Conservation (phyloP, 1,140 invertebrate species). For the Archegozetes longisetosus region DNA sequence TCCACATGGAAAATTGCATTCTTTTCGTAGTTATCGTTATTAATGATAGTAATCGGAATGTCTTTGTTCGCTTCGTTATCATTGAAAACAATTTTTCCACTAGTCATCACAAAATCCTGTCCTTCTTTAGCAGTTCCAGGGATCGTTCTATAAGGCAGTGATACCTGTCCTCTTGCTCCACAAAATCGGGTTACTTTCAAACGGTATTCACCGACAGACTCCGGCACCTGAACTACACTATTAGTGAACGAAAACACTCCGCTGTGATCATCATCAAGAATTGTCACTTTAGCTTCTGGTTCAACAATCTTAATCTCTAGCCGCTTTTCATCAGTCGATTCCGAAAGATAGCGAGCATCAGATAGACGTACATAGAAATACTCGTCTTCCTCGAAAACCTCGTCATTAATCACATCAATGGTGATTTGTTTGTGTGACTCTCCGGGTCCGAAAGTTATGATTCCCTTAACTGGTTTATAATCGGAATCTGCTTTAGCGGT, state of each 20-base stretch:
- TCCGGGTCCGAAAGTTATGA: conserved; percentile 63
- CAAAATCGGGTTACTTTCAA: conserved; percentile 68
- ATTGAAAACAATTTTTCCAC: conserved; percentile 76
- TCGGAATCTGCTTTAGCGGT: conserved; percentile 88
- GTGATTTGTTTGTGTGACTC: conserved; percentile 55
- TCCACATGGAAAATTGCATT: conserved; percentile 84
- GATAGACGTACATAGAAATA: conserved; percentile 71
- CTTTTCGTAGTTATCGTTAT: conserved; percentile 96
- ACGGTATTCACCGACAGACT: conserved; percentile 73
- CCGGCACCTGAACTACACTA: conserved; percentile 65
- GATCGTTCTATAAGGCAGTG: conserved; percentile 72
- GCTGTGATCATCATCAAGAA: conserved; percentile 95
- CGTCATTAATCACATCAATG: conserved; percentile 69
- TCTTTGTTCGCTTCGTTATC: conserved; percentile 94
- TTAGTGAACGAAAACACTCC: conserved; percentile 86
- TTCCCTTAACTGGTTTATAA: conserved; percentile 71
- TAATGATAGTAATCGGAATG: conserved; percentile 69
- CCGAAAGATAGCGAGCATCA: conserved; percentile 20
- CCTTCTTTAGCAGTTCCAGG: conserved; percentile 79
- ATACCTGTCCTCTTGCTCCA: conserved; percentile 76
- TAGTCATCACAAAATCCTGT: conserved; percentile 64
- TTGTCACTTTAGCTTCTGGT: conserved; percentile 93
- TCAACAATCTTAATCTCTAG: conserved; percentile 27
- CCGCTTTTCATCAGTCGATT: background rate
- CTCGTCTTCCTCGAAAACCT: conserved; percentile 93